Base-by-base conservation (phyloP, 1,140 invertebrate genomes). In the Dendroctonus ponderosae region DNA sequence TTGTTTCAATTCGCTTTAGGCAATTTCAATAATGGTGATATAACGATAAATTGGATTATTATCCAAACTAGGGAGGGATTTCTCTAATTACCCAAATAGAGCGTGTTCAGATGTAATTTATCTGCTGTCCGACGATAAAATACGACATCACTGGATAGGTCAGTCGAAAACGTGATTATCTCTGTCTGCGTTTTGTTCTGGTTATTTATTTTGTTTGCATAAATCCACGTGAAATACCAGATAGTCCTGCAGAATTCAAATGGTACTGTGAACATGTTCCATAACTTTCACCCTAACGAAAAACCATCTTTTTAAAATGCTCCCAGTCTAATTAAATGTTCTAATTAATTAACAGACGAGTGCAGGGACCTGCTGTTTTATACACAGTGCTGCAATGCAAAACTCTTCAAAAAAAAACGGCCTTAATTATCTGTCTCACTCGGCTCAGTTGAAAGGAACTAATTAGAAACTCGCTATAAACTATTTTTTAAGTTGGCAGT, bases 51-150 rank as follows among this genome's bases (percentile, higher is more conserved):
- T 26, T 26, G 26, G 26, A 26, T 26, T 26, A 26, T 26, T 26
- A 66, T 66, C 57, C 42, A 61, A 67, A 46, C 49, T 26, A 46
- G 58, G 62, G 48, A 61, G 14, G 46, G 56, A 68, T 63, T 69
- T 69, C 63, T 52, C 50, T 65, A 66, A 69, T 69, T 69, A 69
- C 58, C 67, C 56, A 56, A 69, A 61, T 58, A 59, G 61, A 69
- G 62, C 67, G 62, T 61, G 67, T 56, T 69, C 40, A 51, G 44
- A 43, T 6, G 63, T 59, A 67, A 70, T 70, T 70, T 67, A 70
- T 70, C 58, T 42, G 59, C 63, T 58, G 26, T 49, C 44, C 40
- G 46, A 5, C 56, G 50, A 40, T 54, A 64, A 60, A 65, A 56
- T 69, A 66, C 48, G 41, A 48, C 40, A 40, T 53, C 52, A 46